These are phyloP conservation scores for Merluccius polli DNA, from an alignment of 2,797 vertebrate genomes.

Conservation along the genomic window DNA sequence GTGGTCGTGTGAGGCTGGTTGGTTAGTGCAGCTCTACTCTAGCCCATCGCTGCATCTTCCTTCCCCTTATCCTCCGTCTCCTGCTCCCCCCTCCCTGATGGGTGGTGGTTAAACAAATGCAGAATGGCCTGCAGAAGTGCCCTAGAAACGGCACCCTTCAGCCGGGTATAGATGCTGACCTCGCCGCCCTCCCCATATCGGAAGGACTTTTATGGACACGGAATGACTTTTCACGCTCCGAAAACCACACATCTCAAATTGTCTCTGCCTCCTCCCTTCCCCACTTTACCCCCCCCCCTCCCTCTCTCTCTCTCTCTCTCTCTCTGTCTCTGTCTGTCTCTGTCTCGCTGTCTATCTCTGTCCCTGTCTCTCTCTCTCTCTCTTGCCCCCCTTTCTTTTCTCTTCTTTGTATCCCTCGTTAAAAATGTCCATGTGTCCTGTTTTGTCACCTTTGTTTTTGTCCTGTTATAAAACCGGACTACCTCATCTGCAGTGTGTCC, in stretches of 20 bases:
- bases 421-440: background rate
- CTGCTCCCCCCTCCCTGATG: background rate
- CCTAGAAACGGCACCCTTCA: constrained; percentile 29
- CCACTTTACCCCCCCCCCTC: background rate
- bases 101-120: constrained; percentile 29
- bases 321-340: background rate
- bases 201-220: constrained; percentile 50
- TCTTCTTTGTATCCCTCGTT: constrained; percentile 7
- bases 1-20: background rate
- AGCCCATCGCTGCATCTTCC: background rate
- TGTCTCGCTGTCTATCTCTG: background rate
- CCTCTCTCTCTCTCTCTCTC: too few species aligned
- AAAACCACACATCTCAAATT: constrained; percentile 43
- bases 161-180: constrained; percentile 17
- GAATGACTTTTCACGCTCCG: constrained; percentile 64
- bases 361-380: constrained; percentile 34
- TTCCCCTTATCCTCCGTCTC: background rate
- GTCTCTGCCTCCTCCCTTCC: constrained; percentile 29
- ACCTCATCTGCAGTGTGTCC: too few species aligned
- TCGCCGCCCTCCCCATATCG: constrained; percentile 26
- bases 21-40: background rate
- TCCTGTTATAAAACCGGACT: too few species aligned
- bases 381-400: constrained; percentile 1
- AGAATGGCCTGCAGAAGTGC: constrained; percentile 29
- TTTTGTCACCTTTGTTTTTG: background rate